These are phyloP conservation scores for Spisula solida DNA, from an alignment of 2,888 invertebrate genomes.

Conservation along the genomic window DNA sequence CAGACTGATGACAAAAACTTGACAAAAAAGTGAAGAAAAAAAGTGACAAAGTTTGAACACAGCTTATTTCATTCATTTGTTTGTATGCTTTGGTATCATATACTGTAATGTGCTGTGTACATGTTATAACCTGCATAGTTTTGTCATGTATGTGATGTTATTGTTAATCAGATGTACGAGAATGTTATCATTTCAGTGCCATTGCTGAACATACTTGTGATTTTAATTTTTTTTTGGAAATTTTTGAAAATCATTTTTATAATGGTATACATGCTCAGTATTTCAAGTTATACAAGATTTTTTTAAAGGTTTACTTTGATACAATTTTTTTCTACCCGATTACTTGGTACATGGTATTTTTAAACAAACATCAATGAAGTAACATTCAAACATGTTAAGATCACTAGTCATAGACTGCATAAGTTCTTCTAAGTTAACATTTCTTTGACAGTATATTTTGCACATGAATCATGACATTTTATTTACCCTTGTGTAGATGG, in stretches of 20 bases:
- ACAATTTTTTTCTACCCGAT: too few species aligned
- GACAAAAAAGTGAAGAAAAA: not conserved
- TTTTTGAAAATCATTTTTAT: not conserved
- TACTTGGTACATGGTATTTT: too few species aligned
- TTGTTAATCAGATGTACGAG: not conserved
- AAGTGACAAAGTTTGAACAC: not conserved
- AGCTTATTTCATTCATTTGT: conserved; percentile 4
- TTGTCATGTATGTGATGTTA: not conserved
- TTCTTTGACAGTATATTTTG: too few species aligned
- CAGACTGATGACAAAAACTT: not conserved
- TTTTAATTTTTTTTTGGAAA: not conserved
- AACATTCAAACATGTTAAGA: too few species aligned
- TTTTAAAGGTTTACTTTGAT: too few species aligned
- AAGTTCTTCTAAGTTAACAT: too few species aligned
- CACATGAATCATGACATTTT: too few species aligned
- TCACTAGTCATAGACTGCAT: too few species aligned
- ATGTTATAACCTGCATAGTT: not conserved
- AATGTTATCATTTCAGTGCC: not conserved
- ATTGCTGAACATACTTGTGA: too few species aligned
- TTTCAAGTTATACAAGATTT: too few species aligned
- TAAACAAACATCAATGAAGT: too few species aligned
- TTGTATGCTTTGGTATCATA: not conserved
- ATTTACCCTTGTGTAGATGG: too few species aligned
- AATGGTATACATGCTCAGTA: not conserved
- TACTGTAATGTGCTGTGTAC: not conserved